Conservation (phyloP, 2,797 vertebrate species). For the Lepilemur ruficaudatus region DNA sequence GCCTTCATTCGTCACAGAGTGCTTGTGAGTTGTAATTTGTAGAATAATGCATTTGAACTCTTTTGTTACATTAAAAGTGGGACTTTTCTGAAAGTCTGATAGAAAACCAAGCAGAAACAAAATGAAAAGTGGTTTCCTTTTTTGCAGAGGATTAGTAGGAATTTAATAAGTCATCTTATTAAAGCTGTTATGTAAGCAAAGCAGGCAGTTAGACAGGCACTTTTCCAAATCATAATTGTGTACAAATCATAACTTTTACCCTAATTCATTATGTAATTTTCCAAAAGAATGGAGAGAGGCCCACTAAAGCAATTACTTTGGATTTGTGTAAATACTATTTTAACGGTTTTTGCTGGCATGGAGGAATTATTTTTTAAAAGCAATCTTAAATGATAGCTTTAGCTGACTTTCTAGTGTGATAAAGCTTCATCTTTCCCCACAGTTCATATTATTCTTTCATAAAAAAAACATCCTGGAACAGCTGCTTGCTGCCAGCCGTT, state of each 20-base stretch:
- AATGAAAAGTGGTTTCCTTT: conserved; percentile 33
- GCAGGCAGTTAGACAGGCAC: neutral
- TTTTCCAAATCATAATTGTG: neutral
- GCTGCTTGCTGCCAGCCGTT: conserved; percentile 33
- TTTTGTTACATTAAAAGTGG: neutral
- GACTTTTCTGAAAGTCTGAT: neutral
- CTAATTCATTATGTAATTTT: neutral
- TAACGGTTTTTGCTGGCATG: neutral
- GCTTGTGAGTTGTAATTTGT: neutral
- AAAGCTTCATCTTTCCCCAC: neutral
- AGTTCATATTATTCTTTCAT: conserved; percentile 46
- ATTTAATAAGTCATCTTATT: neutral
- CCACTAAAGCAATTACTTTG: neutral
- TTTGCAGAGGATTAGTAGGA: neutral
- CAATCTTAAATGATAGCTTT: neutral
- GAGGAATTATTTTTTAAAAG: neutral
- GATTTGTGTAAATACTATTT: conserved; percentile 6
- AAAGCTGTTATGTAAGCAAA: neutral
- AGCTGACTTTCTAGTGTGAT: conserved; percentile 20
- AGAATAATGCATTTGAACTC: neutral
- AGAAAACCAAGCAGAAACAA: conserved; percentile 10
- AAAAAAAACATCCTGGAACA: neutral
- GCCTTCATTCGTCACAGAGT: neutral
- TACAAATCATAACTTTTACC: neutral
- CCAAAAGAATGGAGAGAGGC: neutral